Evolutionary conservation across 2,888 invertebrate genomes (phyloP).

Genomic region (Erebia epiphron): DNA sequence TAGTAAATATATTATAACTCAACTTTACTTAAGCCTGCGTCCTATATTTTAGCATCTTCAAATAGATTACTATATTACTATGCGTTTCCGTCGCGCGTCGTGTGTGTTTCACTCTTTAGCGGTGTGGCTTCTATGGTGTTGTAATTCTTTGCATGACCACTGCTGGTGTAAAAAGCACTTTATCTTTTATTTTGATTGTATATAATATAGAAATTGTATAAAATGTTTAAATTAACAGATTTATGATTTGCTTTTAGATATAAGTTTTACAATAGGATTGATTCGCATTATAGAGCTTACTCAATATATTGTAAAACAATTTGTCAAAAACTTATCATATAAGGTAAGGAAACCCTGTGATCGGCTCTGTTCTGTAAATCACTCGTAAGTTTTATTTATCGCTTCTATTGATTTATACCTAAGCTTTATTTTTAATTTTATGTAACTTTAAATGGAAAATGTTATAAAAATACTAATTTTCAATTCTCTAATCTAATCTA

Average conservation of each 20-base stretch:
- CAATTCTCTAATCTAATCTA: neutral
- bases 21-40: no score
- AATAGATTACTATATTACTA: no score
- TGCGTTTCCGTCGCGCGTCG: no score
- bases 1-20: no score
- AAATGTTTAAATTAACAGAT: neutral
- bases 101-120: constrained; percentile 18
- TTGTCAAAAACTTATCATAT: neutral
- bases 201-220: constrained; percentile 3
- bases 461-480: constrained; percentile 17
- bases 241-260: constrained; percentile 6
- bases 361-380: neutral
- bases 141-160: constrained; percentile 46
- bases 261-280: neutral
- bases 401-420: constrained; percentile 8
- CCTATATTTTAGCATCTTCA: no score
- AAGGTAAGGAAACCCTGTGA: no score
- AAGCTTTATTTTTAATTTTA: neutral
- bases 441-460: neutral
- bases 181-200: constrained; percentile 8
- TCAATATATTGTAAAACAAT: neutral
- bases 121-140: constrained; percentile 51
- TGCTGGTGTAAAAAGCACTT: constrained; percentile 28
- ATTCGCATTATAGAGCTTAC: neutral
- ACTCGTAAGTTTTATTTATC: neutral